These are phyloP conservation scores for Colletes gigas DNA, from an alignment of 1,140 invertebrate genomes.

Conservation along the genomic window DNA sequence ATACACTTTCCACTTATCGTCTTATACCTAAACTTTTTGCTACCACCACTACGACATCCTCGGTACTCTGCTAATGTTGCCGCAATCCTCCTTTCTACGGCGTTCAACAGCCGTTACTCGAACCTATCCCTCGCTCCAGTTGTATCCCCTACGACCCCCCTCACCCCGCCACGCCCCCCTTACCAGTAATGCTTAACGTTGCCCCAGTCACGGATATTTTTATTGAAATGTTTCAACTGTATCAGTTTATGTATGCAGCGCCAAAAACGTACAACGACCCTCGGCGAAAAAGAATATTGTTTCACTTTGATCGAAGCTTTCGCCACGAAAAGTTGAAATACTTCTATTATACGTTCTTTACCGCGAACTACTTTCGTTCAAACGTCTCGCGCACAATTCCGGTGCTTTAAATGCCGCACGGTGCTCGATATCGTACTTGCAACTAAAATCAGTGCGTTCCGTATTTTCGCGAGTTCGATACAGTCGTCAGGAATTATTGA, in stretches of 20 bases:
- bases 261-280: conserved; percentile 28
- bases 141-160: neutral
- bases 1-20: conserved; percentile 63
- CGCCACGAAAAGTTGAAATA: neutral
- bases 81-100: conserved; percentile 21
- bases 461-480: neutral
- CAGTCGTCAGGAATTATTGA: neutral
- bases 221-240: conserved; percentile 32
- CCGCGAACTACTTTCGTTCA: neutral
- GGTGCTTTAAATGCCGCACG: neutral
- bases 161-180: too few species aligned
- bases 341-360: neutral
- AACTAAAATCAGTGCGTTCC: too few species aligned
- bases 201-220: conserved; percentile 35
- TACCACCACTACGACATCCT: conserved; percentile 33
- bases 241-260: conserved; percentile 23
- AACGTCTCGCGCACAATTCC: conserved; percentile 1
- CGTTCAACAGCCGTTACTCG: conserved; percentile 35
- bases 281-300: conserved; percentile 29
- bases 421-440: neutral
- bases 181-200: conserved; percentile 31
- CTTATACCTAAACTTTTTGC: conserved; percentile 56
- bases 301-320: neutral
- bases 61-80: conserved; percentile 59
- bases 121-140: neutral